Evolutionary conservation across 2,888 invertebrate species (phyloP).

Genomic region (Incurvaria masculella): DNA sequence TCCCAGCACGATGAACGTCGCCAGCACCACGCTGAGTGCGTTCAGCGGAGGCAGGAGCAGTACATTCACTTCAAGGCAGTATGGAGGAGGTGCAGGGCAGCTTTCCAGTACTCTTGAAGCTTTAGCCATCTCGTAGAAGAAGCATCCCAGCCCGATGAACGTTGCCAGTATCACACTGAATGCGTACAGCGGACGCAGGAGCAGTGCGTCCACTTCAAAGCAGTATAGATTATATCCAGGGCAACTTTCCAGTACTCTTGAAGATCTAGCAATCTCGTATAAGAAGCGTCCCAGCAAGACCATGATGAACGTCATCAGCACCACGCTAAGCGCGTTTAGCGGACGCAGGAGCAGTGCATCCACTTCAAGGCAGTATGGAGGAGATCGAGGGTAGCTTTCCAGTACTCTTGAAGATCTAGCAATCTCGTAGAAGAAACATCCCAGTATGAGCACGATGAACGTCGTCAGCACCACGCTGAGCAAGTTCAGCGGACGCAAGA

Average conservation of each 20-base stretch:
- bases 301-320: no score
- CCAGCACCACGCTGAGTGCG: no score
- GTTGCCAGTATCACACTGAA: slow-evolving; percentile 66
- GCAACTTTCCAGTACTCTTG: no score
- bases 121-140: slow-evolving; percentile 80
- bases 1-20: no score
- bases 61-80: slow-evolving; percentile 54
- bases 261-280: no score
- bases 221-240: no score
- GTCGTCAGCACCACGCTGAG: slow-evolving; percentile 66
- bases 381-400: slow-evolving; percentile 83
- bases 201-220: slow-evolving; percentile 30
- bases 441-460: slow-evolving; percentile 67
- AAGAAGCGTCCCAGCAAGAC: no score
- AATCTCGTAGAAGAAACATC: slow-evolving; percentile 78
- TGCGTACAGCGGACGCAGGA: slow-evolving; percentile 68
- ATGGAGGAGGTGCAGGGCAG: slow-evolving; percentile 82
- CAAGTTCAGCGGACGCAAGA: slow-evolving; percentile 68
- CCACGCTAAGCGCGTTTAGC: no score
- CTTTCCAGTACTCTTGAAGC: slow-evolving; percentile 73
- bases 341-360: no score
- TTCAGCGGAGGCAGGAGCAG: no score
- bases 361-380: slow-evolving; percentile 69
- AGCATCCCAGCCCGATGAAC: slow-evolving; percentile 69
- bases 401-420: slow-evolving; percentile 74